Conservation (phyloP, 2,888 invertebrate genomes). For the Drosophila nigricruria region DNA sequence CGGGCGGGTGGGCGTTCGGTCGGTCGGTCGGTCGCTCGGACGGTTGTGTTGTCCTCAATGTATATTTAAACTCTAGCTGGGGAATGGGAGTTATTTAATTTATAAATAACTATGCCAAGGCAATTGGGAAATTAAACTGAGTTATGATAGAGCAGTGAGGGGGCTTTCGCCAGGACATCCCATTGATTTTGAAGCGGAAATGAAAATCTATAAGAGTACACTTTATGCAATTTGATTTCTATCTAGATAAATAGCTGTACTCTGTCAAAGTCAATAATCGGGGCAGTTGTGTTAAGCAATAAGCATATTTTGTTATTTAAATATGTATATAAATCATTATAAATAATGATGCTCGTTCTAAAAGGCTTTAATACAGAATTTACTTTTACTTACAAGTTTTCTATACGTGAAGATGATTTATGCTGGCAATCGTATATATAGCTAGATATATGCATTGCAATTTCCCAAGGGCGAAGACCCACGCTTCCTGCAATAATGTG, state of each 20-base stretch:
- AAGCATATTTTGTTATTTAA: neutral
- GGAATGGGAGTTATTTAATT: slow-evolving; percentile 21
- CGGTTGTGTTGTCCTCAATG: slow-evolving; percentile 10
- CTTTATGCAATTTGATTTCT: slow-evolving; percentile 2
- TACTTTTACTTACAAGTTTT: too few relatives aligned
- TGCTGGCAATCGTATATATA: too few relatives aligned
- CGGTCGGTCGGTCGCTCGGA: too few relatives aligned
- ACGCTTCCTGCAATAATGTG: too few relatives aligned
- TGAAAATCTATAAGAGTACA: slow-evolving; percentile 1
- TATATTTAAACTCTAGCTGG: slow-evolving; percentile 19
- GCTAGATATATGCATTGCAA: too few relatives aligned
- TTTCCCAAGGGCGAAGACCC: too few relatives aligned
- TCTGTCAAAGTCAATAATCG: neutral
- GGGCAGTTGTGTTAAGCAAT: neutral
- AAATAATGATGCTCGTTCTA: neutral
- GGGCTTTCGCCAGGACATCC: neutral
- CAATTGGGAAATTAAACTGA: slow-evolving; percentile 23
- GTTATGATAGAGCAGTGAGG: neutral
- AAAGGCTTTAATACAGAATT: neutral
- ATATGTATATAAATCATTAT: neutral
- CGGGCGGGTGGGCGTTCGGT: neutral
- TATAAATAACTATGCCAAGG: slow-evolving; percentile 36
- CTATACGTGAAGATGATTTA: too few relatives aligned
- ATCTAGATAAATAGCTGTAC: neutral
- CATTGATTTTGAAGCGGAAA: slow-evolving; percentile 6